phyloP scores from a whole-genome alignment of 2,113 vertebrate species.

The Chaenogobius annularis region DNA sequence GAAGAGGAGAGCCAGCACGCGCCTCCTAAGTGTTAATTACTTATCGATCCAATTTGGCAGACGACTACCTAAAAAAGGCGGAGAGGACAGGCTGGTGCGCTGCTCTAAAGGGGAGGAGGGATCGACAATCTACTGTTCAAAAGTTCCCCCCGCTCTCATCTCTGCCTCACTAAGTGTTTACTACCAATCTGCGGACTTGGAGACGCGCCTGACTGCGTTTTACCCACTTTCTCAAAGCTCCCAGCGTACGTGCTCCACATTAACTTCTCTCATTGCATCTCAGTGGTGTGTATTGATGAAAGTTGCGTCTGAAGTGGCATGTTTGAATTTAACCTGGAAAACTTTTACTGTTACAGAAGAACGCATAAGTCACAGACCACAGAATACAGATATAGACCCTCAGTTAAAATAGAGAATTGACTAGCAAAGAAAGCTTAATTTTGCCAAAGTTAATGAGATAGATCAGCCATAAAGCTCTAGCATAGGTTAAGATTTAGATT shows the following conservation, averaged over 20 bases:
- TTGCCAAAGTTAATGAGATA: too few species aligned
- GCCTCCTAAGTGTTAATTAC: constrained; percentile 78
- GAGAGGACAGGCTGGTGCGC: constrained; percentile 43
- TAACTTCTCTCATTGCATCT: constrained; percentile 48
- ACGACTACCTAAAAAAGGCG: constrained; percentile 71
- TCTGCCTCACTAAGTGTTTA: constrained; percentile 65
- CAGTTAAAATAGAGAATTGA: too few species aligned
- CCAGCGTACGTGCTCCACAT: constrained; percentile 35
- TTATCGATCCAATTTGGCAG: constrained; percentile 81
- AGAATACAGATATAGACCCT: too few species aligned
- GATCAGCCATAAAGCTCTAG: too few species aligned
- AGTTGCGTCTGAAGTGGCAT: constrained; percentile 4
- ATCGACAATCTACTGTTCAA: constrained; percentile 57
- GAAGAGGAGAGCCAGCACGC: constrained; percentile 58
- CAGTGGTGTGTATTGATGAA: constrained; percentile 19
- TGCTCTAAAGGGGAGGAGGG: constrained; percentile 50
- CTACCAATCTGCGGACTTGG: constrained; percentile 40
- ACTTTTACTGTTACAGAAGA: background rate
- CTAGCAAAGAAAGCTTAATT: too few species aligned
- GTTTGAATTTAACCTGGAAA: constrained; percentile 5
- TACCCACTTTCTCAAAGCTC: constrained; percentile 42
- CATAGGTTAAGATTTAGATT: too few species aligned
- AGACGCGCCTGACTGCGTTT: constrained; percentile 35
- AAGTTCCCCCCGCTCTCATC: constrained; percentile 49
- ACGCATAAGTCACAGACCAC: too few species aligned